phyloP scores from a whole-genome alignment of 1,140 invertebrate species.

The Armadillidium nasatum region DNA sequence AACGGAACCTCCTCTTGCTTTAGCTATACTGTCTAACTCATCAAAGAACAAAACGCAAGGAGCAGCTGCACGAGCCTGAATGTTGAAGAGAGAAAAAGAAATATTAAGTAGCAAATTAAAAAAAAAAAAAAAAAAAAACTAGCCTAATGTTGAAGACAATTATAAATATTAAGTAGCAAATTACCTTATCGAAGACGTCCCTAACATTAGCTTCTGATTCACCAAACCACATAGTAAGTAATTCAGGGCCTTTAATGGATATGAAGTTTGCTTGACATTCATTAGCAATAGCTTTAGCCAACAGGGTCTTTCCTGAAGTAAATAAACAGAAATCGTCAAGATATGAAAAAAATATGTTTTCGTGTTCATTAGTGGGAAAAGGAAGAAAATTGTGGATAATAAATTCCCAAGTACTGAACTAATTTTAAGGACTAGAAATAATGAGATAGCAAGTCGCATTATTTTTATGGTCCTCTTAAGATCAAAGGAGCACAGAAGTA shows the following conservation, averaged over 20 bases:
- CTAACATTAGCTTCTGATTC: constrained; percentile 99
- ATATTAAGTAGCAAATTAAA: too few species aligned
- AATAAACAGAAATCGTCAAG: constrained; percentile 62
- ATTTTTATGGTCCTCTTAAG: too few species aligned
- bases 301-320: constrained; percentile 69
- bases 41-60: constrained; percentile 99
- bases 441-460: too few species aligned
- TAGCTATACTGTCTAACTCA: constrained; percentile 98
- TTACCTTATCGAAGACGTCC: constrained; percentile 98
- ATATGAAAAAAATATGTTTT: background rate
- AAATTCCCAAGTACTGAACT: too few species aligned
- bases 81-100: too few species aligned
- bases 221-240: constrained; percentile 99
- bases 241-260: constrained; percentile 97
- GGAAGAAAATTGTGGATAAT: too few species aligned
- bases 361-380: too few species aligned
- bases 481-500: too few species aligned
- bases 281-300: constrained; percentile 99
- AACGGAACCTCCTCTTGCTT: constrained; percentile 92
- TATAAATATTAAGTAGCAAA: constrained; percentile 23
- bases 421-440: too few species aligned
- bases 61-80: constrained; percentile 89
- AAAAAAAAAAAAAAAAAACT: too few species aligned
- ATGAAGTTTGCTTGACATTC: constrained; percentile 99
- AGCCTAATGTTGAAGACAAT: too few species aligned